Percentiles rank a stretch among this genome's conserved stretches.
These are phyloP conservation scores for Ips nitidus DNA, from an alignment of 1,140 invertebrate species.

Conservation along the genomic window DNA sequence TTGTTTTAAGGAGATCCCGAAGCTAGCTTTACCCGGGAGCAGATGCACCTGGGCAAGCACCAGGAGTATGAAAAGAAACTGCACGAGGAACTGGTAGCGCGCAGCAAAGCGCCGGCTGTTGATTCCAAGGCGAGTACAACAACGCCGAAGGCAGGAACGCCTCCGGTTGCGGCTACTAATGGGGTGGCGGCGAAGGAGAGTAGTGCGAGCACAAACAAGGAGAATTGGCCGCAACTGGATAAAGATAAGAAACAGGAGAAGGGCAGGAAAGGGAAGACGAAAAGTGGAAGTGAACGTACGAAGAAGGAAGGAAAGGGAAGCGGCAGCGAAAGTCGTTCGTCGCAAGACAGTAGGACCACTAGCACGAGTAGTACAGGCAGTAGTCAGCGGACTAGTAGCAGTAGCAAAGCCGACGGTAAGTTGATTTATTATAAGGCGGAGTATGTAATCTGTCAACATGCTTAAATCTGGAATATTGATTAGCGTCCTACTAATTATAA, in stretches of 20 bases:
- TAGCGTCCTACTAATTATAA: too few relatives aligned
- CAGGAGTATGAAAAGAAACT: constrained; percentile 96
- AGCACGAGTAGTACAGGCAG: constrained; percentile 30
- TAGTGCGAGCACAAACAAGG: constrained; percentile 39
- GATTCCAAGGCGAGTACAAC: too few relatives aligned
- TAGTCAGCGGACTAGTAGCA: constrained; percentile 8
- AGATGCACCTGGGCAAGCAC: constrained; percentile 99
- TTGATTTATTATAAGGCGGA: background rate
- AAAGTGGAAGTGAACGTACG: constrained; percentile 30
- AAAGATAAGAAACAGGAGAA: constrained; percentile 42
- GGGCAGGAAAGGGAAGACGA: constrained; percentile 37
- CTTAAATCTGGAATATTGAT: too few relatives aligned
- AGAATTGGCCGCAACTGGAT: constrained; percentile 48
- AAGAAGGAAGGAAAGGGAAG: constrained; percentile 32
- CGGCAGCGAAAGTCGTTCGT: constrained; percentile 16
- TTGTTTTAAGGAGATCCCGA: constrained; percentile 76
- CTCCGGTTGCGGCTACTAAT: too few relatives aligned
- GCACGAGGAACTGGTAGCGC: constrained; percentile 62
- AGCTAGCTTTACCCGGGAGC: constrained; percentile 97
- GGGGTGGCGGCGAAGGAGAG: constrained; percentile 21
- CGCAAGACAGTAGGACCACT: constrained; percentile 29
- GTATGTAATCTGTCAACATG: too few relatives aligned
- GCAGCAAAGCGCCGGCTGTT: constrained; percentile 43
- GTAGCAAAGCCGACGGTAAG: constrained; percentile 35
- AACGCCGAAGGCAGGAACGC: too few relatives aligned